These are phyloP conservation scores for Spinibarbus caldwelli DNA, from an alignment of 2,797 vertebrate genomes.

Conservation along the genomic window DNA sequence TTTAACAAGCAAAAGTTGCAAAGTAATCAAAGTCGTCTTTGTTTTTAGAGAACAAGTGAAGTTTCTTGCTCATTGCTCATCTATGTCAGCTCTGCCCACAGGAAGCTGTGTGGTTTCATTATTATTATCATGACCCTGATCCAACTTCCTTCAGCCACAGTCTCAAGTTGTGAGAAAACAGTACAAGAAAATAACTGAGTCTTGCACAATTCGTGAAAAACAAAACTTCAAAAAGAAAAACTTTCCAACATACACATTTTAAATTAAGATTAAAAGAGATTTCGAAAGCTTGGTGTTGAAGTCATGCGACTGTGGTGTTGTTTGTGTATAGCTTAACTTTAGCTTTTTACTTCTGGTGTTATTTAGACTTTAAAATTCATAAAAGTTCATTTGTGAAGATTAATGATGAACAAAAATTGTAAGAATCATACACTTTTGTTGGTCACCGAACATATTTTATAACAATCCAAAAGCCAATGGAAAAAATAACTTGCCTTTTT, in stretches of 20 bases:
- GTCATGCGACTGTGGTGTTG: not conserved
- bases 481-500: not conserved
- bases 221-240: not conserved
- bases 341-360: not conserved
- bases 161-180: not conserved
- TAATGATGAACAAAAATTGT: not conserved
- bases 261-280: not conserved
- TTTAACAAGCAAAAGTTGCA: not conserved
- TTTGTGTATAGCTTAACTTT: not conserved
- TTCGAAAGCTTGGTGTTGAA: not conserved
- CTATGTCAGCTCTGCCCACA: not conserved
- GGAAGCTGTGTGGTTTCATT: slow-evolving; percentile 17
- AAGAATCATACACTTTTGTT: not conserved
- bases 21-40: slow-evolving; percentile 3
- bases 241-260: no score
- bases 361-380: not conserved
- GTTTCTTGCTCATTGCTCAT: slow-evolving; percentile 22
- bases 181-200: not conserved
- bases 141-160: not conserved
- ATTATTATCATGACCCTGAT: not conserved
- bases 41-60: not conserved
- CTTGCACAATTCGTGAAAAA: not conserved
- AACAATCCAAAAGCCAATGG: not conserved
- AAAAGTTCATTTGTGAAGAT: not conserved
- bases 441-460: not conserved